Conservation (phyloP, 2,888 invertebrate genomes). For the Calliphora vomitoria region DNA sequence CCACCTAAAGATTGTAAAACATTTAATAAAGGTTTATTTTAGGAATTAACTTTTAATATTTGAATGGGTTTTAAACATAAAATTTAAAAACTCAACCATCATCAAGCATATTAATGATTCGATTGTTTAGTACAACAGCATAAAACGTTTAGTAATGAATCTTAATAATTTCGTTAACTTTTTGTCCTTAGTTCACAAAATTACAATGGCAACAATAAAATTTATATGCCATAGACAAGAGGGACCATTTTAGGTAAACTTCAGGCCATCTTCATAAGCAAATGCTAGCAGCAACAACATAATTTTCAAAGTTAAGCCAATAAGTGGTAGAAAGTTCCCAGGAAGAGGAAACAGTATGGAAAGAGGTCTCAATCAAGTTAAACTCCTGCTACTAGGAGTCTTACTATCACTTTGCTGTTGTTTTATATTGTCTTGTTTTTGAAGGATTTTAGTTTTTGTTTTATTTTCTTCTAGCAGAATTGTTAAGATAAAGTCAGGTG, state of each 20-base stretch:
- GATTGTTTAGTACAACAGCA: too few relatives aligned
- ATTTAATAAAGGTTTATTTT: too few relatives aligned
- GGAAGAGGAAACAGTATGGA: too few relatives aligned
- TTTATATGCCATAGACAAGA: background rate
- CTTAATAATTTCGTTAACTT: background rate
- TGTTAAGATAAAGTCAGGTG: conserved; percentile 25
- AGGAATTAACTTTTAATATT: too few relatives aligned
- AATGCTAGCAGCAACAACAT: background rate
- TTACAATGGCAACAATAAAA: background rate
- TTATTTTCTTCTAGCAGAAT: background rate
- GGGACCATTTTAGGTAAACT: background rate
- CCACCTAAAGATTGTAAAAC: too few relatives aligned
- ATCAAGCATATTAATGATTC: too few relatives aligned
- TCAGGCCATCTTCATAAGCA: background rate
- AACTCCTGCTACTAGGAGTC: background rate
- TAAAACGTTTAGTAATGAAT: background rate
- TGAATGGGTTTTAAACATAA: too few relatives aligned
- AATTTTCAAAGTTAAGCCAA: conserved; percentile 1
- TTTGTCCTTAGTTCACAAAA: background rate
- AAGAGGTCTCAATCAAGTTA: too few relatives aligned
- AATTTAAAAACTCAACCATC: too few relatives aligned
- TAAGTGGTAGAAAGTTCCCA: background rate
- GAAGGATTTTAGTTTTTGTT: conserved; percentile 26
- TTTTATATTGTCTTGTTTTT: background rate
- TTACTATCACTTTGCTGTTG: background rate